Evolutionary conservation across 2,888 invertebrate genomes (phyloP).

Genomic region (Zaprionus obscuricornis): DNA sequence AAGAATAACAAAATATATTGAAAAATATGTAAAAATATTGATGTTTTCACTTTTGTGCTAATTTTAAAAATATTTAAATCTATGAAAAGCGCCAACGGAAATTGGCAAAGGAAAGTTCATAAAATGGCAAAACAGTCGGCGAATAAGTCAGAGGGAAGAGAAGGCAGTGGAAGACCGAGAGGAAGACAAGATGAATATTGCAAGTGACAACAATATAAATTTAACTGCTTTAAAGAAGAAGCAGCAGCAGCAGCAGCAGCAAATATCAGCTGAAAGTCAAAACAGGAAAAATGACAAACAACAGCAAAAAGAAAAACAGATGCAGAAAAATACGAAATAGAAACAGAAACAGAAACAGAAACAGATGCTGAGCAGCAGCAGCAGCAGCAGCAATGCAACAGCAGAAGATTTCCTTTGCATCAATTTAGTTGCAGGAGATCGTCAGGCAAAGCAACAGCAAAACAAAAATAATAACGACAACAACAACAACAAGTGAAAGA

Average conservation of each 20-base stretch:
- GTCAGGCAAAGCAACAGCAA: slow-evolving; percentile 57
- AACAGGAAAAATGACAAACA: too few relatives aligned
- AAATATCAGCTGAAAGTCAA: too few relatives aligned
- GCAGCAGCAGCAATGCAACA: slow-evolving; percentile 42
- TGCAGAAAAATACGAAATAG: too few relatives aligned
- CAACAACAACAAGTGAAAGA: slow-evolving; percentile 56
- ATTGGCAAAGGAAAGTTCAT: slow-evolving; percentile 10
- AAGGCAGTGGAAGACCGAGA: neutral
- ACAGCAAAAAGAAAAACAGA: too few relatives aligned
- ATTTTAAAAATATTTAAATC: slow-evolving; percentile 58
- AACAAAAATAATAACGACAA: slow-evolving; percentile 63
- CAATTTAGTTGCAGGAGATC: slow-evolving; percentile 72
- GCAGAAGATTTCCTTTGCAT: slow-evolving; percentile 65
- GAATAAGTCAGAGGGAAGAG: neutral
- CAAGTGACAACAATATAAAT: too few relatives aligned
- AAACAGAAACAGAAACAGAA: neutral
- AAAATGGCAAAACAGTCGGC: neutral
- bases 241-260: too few relatives aligned
- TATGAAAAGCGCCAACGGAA: neutral
- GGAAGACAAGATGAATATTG: too few relatives aligned
- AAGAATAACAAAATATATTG: slow-evolving; percentile 49
- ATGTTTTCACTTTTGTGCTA: slow-evolving; percentile 72
- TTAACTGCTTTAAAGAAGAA: too few relatives aligned
- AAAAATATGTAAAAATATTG: slow-evolving; percentile 67
- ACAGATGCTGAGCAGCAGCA: slow-evolving; percentile 13